These are phyloP conservation scores for Potamarius usumacintae DNA, from an alignment of 2,113 vertebrate genomes.

Conservation along the genomic window DNA sequence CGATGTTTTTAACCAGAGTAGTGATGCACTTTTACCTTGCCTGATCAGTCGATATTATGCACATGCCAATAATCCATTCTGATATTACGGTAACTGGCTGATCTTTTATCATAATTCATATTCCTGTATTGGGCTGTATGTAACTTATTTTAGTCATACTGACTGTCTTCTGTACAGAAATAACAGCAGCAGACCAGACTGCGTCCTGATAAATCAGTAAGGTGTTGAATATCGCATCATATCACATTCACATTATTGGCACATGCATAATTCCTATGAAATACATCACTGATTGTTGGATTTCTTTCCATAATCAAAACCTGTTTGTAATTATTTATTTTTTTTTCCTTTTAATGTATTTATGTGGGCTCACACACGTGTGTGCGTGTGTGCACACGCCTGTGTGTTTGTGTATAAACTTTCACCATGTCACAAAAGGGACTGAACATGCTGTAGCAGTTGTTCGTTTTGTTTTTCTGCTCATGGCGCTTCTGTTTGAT, in stretches of 20 bases:
- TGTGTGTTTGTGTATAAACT: slow-evolving; percentile 40
- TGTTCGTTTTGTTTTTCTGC: slow-evolving; percentile 59
- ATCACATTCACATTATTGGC: background rate
- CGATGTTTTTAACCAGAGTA: slow-evolving; percentile 30
- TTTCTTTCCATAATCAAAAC: slow-evolving; percentile 25
- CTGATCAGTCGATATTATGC: background rate
- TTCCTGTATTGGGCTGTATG: background rate
- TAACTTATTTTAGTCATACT: background rate
- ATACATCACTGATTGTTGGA: background rate
- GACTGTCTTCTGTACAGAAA: background rate
- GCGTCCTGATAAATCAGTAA: background rate
- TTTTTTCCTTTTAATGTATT: slow-evolving; percentile 66
- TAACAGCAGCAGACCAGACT: background rate
- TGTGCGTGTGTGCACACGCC: slow-evolving; percentile 9
- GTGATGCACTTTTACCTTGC: slow-evolving; percentile 19
- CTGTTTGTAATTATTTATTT: slow-evolving; percentile 69
- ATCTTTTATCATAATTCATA: background rate
- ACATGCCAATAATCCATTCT: background rate
- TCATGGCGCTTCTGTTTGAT: slow-evolving; percentile 61
- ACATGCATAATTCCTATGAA: background rate
- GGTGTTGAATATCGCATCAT: background rate
- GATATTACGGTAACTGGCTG: background rate
- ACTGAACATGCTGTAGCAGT: slow-evolving; percentile 58
- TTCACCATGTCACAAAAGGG: slow-evolving; percentile 71
- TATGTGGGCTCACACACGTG: slow-evolving; percentile 13